Percentiles rank a stretch among this genome's conserved stretches.
phyloP scores from a whole-genome alignment of 2,797 vertebrate species.

The Pteropus rufus region DNA sequence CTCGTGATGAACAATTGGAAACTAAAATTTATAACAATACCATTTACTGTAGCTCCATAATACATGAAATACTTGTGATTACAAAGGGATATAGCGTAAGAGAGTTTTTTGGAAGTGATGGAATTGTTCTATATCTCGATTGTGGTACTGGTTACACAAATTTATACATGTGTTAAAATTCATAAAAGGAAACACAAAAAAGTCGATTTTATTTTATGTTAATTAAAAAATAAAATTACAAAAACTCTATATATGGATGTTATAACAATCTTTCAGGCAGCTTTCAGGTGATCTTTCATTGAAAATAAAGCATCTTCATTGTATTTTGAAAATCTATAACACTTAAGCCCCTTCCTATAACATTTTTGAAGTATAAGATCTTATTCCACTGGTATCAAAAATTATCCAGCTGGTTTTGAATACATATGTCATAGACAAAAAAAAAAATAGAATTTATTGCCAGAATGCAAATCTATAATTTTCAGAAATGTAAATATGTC shows the following conservation, averaged over 20 bases:
- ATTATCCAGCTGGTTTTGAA: not conserved
- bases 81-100: not conserved
- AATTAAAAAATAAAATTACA: slow-evolving; percentile 1
- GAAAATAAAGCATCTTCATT: slow-evolving; percentile 35
- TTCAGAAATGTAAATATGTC: slow-evolving; percentile 22
- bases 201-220: not conserved
- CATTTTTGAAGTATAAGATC: not conserved
- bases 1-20: not conserved
- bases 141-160: not conserved
- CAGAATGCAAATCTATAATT: not conserved
- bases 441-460: not conserved
- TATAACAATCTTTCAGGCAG: not conserved
- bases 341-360: not conserved
- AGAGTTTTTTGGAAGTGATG: not conserved
- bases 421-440: not conserved
- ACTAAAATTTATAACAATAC: not conserved
- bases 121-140: not conserved
- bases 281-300: slow-evolving; percentile 22
- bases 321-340: not conserved
- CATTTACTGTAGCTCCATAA: not conserved
- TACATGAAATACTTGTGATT: not conserved
- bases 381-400: not conserved
- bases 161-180: not conserved
- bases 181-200: not conserved
- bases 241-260: not conserved